Evolutionary conservation across 2,888 invertebrate genomes (phyloP).

Genomic region (Clusia tigrina): DNA sequence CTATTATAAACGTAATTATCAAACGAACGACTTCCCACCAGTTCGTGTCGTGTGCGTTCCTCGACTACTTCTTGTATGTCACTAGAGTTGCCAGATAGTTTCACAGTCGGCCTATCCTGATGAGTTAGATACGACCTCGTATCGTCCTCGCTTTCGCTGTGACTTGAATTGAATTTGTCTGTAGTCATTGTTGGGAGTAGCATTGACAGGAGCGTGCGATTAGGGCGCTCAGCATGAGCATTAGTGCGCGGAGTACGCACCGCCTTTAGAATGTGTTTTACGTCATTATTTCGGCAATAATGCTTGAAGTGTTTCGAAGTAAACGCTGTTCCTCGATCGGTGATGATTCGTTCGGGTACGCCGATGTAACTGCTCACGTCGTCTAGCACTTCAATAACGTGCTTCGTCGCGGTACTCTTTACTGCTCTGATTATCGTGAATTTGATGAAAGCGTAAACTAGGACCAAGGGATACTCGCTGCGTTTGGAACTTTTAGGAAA

Average conservation of each 20-base stretch:
- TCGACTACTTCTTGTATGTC: too few species aligned
- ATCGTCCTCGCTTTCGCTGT: too few species aligned
- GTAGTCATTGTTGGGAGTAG: slow-evolving; percentile 10
- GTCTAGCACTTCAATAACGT: slow-evolving; percentile 17
- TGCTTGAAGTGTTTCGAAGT: slow-evolving; percentile 35
- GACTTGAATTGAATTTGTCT: too few species aligned
- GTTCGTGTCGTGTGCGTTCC: too few species aligned
- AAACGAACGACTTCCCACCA: too few species aligned
- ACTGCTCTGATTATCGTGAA: slow-evolving; percentile 22
- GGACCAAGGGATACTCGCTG: slow-evolving; percentile 21
- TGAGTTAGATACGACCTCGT: too few species aligned
- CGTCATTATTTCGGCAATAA: slow-evolving; percentile 32
- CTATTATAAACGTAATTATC: too few species aligned
- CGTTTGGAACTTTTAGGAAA: slow-evolving; percentile 22
- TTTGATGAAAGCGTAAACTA: slow-evolving; percentile 31
- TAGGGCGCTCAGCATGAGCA: slow-evolving; percentile 26
- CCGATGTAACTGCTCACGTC: slow-evolving; percentile 35
- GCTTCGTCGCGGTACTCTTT: slow-evolving; percentile 21
- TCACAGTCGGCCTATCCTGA: too few species aligned
- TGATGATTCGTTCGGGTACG: slow-evolving; percentile 39
- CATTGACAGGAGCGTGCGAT: slow-evolving; percentile 22
- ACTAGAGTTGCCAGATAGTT: too few species aligned
- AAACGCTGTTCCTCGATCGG: slow-evolving; percentile 39
- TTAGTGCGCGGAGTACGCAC: slow-evolving; percentile 38
- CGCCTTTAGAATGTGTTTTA: slow-evolving; percentile 39